Base-by-base conservation (phyloP, 2,888 invertebrate species). In the Cryptocheilus praepositus region DNA sequence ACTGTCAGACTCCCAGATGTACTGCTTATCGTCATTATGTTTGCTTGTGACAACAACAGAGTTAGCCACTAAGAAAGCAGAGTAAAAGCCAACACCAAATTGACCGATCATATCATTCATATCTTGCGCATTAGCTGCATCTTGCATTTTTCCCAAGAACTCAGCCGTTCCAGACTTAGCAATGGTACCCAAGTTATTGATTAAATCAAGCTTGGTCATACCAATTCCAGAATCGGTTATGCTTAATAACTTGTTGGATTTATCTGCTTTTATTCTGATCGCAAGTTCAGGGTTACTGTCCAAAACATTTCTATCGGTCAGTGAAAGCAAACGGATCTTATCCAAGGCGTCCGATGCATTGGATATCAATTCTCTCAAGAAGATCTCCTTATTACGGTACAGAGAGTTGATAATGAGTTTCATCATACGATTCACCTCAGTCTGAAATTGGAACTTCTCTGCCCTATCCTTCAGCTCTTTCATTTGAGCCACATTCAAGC, bases 341-440 rank as follows among this genome's bases (percentile, higher is more conserved):
- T 99, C 99, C 76, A 99, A 91, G 51, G 99, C 99, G 91, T 99
- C 99, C 0, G 99, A 99, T 0, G 98, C 99, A 90, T 99, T 99
- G 0, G 99, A 99, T 85, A 99, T 99, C 88, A 99, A 91, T 90
- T 99, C 99, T 85, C 99, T 92, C 70, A 99, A 91, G 93, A 98
- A 99, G 82, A 99, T 98, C 93, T 99, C 99, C 90, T 99, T 99
- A 90, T 99, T 99, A 83, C 98, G 93, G 90, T 99, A 99, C 8
- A 99, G 91, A 8, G 99, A 99, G 91, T 99, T 99, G 88, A 99
- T 99, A 89, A 99, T 99, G 68, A 99, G 93, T 90, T 99, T 99
- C 99, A 99, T 99, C 98, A 99, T 98, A 67, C 99, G 95, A 90
- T 98, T 98, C 51, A 99, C 99, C 91, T 99, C 99, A 0, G 99